Evolutionary conservation across 2,113 vertebrate species (phyloP).

Genomic region (Apeltes quadracus): DNA sequence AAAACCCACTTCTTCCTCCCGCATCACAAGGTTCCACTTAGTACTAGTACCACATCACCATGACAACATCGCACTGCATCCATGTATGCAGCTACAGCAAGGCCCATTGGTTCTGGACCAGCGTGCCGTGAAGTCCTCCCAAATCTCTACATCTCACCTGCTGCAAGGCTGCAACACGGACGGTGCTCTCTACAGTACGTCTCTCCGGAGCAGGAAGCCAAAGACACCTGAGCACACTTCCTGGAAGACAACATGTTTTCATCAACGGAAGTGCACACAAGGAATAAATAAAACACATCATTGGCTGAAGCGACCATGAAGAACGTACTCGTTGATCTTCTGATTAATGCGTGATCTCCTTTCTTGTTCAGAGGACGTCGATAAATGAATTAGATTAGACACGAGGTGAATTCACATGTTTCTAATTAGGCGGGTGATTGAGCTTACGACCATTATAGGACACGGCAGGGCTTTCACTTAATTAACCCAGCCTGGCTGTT

Average conservation of each 20-base stretch:
- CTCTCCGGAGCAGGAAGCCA: constrained; percentile 6
- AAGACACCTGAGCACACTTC: constrained; percentile 7
- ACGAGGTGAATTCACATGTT: constrained; percentile 63
- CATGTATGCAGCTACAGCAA: neutral
- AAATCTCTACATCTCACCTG: constrained; percentile 46
- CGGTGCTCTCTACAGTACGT: neutral
- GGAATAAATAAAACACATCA: neutral
- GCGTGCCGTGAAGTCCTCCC: too few relatives aligned
- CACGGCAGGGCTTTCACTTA: constrained; percentile 59
- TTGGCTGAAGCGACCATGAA: neutral
- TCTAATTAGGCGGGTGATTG: constrained; percentile 73
- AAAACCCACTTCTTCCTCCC: too few relatives aligned
- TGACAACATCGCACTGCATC: too few relatives aligned
- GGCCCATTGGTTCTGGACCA: constrained; percentile 8
- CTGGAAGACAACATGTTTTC: neutral
- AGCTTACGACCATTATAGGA: constrained; percentile 58
- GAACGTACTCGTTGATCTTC: neutral
- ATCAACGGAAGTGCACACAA: neutral
- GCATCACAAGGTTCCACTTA: too few relatives aligned
- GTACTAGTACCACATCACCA: neutral
- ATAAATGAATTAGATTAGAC: constrained; percentile 56
- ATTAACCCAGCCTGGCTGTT: constrained; percentile 65
- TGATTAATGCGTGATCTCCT: constrained; percentile 35
- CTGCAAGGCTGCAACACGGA: neutral
- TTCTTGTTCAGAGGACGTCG: constrained; percentile 40